Evolutionary conservation across 2,888 invertebrate species (phyloP).

Genomic region (Dinocampus coccinellae): DNA sequence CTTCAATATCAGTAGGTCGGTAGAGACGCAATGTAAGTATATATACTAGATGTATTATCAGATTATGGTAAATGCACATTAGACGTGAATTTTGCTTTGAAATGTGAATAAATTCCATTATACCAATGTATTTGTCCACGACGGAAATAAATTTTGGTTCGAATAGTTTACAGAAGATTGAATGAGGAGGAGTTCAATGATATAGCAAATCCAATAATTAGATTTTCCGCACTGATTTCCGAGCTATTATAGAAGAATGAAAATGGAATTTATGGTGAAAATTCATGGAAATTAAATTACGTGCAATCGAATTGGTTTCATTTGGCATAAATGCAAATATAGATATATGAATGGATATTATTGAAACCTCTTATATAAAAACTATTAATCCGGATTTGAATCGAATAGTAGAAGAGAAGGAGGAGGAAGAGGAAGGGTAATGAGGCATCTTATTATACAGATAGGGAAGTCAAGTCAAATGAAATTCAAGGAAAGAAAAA

Average conservation of each 20-base stretch:
- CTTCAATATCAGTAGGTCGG: conserved; percentile 12
- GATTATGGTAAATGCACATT: not conserved
- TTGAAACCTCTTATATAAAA: conserved; percentile 17
- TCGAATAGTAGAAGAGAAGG: conserved; percentile 6
- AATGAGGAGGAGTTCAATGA: conserved; percentile 2
- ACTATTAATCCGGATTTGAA: conserved; percentile 14
- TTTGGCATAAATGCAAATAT: not conserved
- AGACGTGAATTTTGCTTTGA: not conserved
- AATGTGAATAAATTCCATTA: not conserved
- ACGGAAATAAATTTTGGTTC: not conserved
- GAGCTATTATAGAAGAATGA: conserved; percentile 23
- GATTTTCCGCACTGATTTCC: conserved; percentile 30
- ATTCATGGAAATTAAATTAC: conserved; percentile 35
- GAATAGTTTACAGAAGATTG: not conserved
- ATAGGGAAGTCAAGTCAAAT: not conserved
- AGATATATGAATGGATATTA: not conserved
- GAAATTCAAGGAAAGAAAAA: not conserved
- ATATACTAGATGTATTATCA: not conserved
- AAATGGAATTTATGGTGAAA: conserved; percentile 32
- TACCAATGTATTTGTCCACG: not conserved
- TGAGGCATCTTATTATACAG: conserved; percentile 13
- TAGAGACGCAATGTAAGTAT: not conserved
- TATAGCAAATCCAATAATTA: conserved; percentile 33
- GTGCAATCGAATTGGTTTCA: conserved; percentile 27
- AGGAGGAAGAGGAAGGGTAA: no score